Percentiles rank a stretch among this genome's conserved stretches.
phyloP scores from a whole-genome alignment of 2,888 invertebrate genomes.

The Chirona hameri region DNA sequence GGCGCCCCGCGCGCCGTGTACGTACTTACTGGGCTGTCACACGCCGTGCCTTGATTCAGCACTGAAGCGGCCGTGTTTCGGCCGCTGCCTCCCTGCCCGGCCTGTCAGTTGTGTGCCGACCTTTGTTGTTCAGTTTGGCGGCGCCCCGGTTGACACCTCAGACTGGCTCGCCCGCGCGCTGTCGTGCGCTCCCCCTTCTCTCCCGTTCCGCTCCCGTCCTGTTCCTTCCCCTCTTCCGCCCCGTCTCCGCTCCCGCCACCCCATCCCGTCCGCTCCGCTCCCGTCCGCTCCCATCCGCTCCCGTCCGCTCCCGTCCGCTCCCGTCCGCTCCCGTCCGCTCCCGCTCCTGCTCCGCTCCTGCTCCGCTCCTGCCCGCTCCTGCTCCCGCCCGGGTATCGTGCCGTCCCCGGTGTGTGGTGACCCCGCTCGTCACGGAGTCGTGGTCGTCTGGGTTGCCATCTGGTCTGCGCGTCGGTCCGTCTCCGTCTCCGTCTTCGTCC shows the following conservation, averaged over 20 bases:
- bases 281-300: too few species aligned
- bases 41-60: not conserved
- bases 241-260: constrained; percentile 13
- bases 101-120: not conserved
- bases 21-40: too few species aligned
- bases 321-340: not conserved
- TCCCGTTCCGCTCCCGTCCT: not conserved
- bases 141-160: not conserved
- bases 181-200: constrained; percentile 26
- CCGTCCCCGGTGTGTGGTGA: too few species aligned
- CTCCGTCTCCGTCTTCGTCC: not conserved
- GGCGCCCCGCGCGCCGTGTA: not conserved
- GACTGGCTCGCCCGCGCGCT: not conserved
- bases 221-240: constrained; percentile 27
- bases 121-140: constrained; percentile 24
- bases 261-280: not conserved
- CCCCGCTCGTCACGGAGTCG: too few species aligned
- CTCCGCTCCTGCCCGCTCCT: too few species aligned
- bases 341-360: not conserved
- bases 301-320: not conserved
- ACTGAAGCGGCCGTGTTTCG: constrained; percentile 12
- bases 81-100: not conserved
- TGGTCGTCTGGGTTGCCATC: not conserved
- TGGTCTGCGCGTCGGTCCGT: not conserved
- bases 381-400: too few species aligned